These are phyloP conservation scores for Nothocercus nigrocapillus DNA, from an alignment of 2,113 vertebrate genomes.

Conservation along the genomic window DNA sequence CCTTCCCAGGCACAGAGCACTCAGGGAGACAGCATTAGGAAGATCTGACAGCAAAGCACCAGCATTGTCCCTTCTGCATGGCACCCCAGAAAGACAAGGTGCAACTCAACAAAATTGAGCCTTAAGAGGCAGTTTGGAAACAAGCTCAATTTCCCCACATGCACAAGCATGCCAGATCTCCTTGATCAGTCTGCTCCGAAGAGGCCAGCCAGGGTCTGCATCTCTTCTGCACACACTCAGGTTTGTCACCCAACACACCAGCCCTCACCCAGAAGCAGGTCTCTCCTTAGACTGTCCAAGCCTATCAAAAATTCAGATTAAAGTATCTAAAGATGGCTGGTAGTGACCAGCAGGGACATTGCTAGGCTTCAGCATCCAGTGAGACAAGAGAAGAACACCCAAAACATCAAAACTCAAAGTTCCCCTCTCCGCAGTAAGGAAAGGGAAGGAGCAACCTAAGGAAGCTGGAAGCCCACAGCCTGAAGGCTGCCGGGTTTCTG, in stretches of 20 bases:
- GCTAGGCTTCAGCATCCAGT: accelerated
- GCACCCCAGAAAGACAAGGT: background rate
- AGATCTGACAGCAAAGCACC: background rate
- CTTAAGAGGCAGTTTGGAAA: background rate
- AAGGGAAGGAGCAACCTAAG: background rate
- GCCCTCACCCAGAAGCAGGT: accelerated
- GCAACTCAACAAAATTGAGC: background rate
- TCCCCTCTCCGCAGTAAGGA: too few relatives aligned
- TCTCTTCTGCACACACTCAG: accelerated
- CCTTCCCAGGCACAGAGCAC: too few relatives aligned
- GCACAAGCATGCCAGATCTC: too few relatives aligned
- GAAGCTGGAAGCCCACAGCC: accelerated
- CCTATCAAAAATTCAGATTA: accelerated
- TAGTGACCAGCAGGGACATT: background rate
- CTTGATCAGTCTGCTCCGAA: accelerated
- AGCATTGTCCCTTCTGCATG: background rate
- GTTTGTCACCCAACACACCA: accelerated
- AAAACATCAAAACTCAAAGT: accelerated
- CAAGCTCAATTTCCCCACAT: accelerated
- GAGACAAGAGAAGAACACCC: background rate
- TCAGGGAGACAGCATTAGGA: background rate
- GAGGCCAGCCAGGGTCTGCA: background rate
- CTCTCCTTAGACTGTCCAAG: background rate
- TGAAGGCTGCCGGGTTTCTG: background rate
- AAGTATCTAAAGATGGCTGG: accelerated